Base-by-base conservation (phyloP, 2,113 vertebrate genomes). In the Cercocebus atys region DNA sequence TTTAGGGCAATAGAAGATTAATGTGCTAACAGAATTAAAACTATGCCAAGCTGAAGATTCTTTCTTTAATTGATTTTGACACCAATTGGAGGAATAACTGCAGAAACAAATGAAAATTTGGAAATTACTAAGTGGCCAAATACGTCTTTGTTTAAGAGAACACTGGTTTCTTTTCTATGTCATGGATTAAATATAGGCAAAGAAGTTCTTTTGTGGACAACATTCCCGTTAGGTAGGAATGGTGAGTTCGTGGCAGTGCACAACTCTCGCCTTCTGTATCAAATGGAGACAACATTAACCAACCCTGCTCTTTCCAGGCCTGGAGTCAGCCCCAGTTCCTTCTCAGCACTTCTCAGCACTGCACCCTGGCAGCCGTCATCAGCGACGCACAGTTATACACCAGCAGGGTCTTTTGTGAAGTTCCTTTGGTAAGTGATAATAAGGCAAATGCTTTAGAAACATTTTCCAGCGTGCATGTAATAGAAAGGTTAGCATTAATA, bases 1-100 rank as follows among this genome's bases (percentile, higher is more conserved):
- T 96, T 96, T 66, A 6, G 70, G 55, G 75, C 72, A 91, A 66
- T 1, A 70, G 82, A 82, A 94, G 88, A 88, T 76, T 90, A 79
- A 94, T 55, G 45, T 40, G 68, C 52, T 87, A 50, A 91, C 38
- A 76, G 90, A 93, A 80, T 66, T 73, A 81, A 96, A 93, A 55
- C 16, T 50, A 64, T 50, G 80, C 43, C 94, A 90, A 70, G 43
- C 64, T 25, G 25, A 84, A 94, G 90, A 85, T 7, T 18, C 2
- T 43, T 90, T 82, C 57, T 16, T 95, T 40, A 5, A 1, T 27
- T 79, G 81, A 50, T 90, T 97, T n/a, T 88, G 57, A 86, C 76
- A 88, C 72, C 27, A 18, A 80, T 6, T 75, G 52, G 32, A 80
- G 25, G 38, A 93, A 83, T n/a, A n/a, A 91, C 2, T 66, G 1